A percentile compares a stretch with the other conserved stretches of the same genome.
These are phyloP conservation scores for Brachypodius melanocephalos DNA, from an alignment of 2,113 vertebrate species.

Conservation along the genomic window DNA sequence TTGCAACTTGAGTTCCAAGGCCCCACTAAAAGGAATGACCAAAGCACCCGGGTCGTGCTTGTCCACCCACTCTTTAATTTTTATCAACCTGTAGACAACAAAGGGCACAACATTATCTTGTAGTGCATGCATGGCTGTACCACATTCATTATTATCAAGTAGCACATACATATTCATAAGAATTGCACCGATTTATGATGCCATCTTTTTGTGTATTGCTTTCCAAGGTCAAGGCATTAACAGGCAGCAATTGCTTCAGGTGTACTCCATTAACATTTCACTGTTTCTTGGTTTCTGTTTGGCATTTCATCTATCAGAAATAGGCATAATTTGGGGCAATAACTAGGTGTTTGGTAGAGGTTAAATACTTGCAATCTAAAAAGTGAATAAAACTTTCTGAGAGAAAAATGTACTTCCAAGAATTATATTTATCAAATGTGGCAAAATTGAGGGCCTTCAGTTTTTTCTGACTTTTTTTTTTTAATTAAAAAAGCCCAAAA, in stretches of 20 bases:
- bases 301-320: slow-evolving; percentile 64
- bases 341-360: slow-evolving; percentile 35
- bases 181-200: slow-evolving; percentile 81
- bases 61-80: slow-evolving; percentile 99
- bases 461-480: not conserved
- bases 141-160: slow-evolving; percentile 86
- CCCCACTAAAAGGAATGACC: slow-evolving; percentile 97
- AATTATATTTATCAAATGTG: not conserved
- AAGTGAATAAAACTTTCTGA: slow-evolving; percentile 24
- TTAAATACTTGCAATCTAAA: slow-evolving; percentile 51
- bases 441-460: not conserved
- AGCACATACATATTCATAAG: slow-evolving; percentile 88
- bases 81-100: slow-evolving; percentile 91
- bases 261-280: slow-evolving; percentile 78
- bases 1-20: slow-evolving; percentile 91
- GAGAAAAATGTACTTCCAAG: not conserved
- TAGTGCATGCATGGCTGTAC: slow-evolving; percentile 83
- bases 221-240: slow-evolving; percentile 83
- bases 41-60: slow-evolving; percentile 91
- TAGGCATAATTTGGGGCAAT: slow-evolving; percentile 62
- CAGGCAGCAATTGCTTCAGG: slow-evolving; percentile 81
- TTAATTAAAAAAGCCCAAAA: not conserved
- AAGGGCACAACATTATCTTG: slow-evolving; percentile 85
- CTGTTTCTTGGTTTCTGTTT: slow-evolving; percentile 72
- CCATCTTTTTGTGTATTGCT: slow-evolving; percentile 84